Evolutionary conservation across 2,888 invertebrate genomes (phyloP).

Genomic region (Scaptomyza tumidula): DNA sequence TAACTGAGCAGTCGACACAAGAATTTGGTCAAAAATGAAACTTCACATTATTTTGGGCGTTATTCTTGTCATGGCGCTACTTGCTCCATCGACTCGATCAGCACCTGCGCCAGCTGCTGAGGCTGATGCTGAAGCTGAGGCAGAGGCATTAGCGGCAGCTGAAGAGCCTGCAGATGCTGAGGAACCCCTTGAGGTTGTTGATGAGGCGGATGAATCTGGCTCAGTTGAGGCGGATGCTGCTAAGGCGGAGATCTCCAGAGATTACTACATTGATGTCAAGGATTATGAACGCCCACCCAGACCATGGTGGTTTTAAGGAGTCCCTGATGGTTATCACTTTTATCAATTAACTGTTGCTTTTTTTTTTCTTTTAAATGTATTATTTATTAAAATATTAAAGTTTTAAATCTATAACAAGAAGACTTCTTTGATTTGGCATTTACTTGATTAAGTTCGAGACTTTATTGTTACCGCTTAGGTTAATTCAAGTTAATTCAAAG

Average conservation of each 20-base stretch:
- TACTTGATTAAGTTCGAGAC: no score
- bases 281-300: conserved; percentile 23
- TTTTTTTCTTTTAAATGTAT: conserved; percentile 4
- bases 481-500: no score
- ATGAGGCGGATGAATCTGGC: conserved; percentile 13
- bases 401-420: conserved; percentile 8
- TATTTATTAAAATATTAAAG: conserved; percentile 35
- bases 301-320: conserved; percentile 48
- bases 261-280: conserved; percentile 45
- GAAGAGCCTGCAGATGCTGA: background rate
- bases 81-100: conserved; percentile 27
- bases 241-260: conserved; percentile 7
- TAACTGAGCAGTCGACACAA: background rate
- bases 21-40: conserved; percentile 34
- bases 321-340: background rate
- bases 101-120: conserved; percentile 3
- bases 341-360: background rate
- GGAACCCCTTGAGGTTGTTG: conserved; percentile 15
- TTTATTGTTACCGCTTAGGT: no score
- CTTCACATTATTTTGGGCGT: conserved; percentile 43
- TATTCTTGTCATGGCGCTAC: conserved; percentile 39
- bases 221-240: conserved; percentile 15
- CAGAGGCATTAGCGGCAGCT: conserved; percentile 2
- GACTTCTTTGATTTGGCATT: no score
- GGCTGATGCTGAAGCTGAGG: background rate